A percentile compares a stretch with the other conserved stretches of the same genome.
Evolutionary conservation across 2,797 vertebrate species (phyloP).

Genomic region (Clamator glandarius): DNA sequence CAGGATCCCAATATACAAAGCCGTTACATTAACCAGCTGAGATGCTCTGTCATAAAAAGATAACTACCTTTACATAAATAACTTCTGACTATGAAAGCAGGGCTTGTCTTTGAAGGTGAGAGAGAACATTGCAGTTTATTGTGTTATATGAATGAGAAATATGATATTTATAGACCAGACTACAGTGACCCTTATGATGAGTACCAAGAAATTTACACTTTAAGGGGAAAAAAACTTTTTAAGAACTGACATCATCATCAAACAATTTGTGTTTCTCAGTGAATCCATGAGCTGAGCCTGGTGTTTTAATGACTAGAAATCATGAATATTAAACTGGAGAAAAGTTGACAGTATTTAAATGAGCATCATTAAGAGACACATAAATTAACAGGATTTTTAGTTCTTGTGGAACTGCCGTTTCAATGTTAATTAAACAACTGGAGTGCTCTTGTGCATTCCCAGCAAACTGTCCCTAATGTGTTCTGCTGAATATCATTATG

Average conservation of each 20-base stretch:
- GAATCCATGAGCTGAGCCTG: conserved; percentile 56
- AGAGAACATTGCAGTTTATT: conserved; percentile 48
- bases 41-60: conserved; percentile 46
- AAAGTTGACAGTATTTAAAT: conserved; percentile 88
- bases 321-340: conserved; percentile 83
- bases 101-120: conserved; percentile 47
- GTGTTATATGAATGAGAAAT: conserved; percentile 47
- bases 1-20: conserved; percentile 52
- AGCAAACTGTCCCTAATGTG: conserved; percentile 84
- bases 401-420: conserved; percentile 83
- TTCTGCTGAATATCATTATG: conserved; percentile 86
- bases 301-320: conserved; percentile 82
- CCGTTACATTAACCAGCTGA: conserved; percentile 65
- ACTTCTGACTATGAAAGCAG: conserved; percentile 47
- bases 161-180: conserved; percentile 47
- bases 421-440: conserved; percentile 87
- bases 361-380: conserved; percentile 87
- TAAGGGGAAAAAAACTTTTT: conserved; percentile 54
- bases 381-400: conserved; percentile 88
- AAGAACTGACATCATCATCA: conserved; percentile 70
- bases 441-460: conserved; percentile 82
- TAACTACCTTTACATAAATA: conserved; percentile 68
- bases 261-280: conserved; percentile 68
- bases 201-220: conserved; percentile 26
- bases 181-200: conserved; percentile 44